These are phyloP conservation scores for Pseudorectes ferrugineus DNA, from an alignment of 2,113 vertebrate species.

Conservation along the genomic window DNA sequence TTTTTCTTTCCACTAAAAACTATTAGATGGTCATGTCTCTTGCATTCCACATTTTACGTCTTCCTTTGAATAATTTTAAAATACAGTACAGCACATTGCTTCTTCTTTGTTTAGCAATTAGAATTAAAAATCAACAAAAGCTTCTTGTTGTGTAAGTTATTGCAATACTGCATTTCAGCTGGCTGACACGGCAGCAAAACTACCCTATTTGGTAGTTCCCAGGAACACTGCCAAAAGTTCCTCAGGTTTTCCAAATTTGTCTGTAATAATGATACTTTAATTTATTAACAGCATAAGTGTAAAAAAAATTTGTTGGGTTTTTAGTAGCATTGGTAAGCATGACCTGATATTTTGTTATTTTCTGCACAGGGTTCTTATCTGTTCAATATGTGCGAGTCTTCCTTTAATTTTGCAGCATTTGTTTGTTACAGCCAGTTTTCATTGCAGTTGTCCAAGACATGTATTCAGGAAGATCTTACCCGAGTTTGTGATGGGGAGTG, in stretches of 20 bases:
- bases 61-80: neutral
- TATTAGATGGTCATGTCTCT: neutral
- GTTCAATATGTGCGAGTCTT: neutral
- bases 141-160: neutral
- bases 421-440: neutral
- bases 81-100: neutral
- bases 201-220: neutral
- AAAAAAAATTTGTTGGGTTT: fast-evolving
- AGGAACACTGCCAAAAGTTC: neutral
- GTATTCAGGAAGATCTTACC: neutral
- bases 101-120: neutral
- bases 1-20: neutral
- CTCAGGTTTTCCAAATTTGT: neutral
- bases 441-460: fast-evolving
- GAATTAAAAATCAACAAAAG: neutral
- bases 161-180: neutral
- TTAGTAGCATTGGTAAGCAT: neutral
- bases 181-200: neutral
- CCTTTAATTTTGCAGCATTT: neutral
- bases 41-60: neutral
- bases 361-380: neutral
- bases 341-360: neutral
- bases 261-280: neutral
- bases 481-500: neutral
- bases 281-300: neutral